Percentiles rank a stretch among this genome's conserved stretches.
phyloP scores from a whole-genome alignment of 2,113 vertebrate species.

The Nicator chloris region DNA sequence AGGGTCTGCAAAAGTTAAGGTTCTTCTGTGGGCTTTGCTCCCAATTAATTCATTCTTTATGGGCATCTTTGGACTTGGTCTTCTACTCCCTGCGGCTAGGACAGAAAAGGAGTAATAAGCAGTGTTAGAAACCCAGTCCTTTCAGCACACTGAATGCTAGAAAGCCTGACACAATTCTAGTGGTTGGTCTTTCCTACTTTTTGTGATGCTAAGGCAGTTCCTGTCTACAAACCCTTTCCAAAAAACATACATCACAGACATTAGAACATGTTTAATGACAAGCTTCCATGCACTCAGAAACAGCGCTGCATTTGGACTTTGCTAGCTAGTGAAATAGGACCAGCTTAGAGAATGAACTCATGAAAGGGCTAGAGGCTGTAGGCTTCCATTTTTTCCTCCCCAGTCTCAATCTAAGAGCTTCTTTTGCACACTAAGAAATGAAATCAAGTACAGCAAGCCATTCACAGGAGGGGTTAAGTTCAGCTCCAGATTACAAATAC shows the following conservation, averaged over 20 bases:
- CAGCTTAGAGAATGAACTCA: not conserved
- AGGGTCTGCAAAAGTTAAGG: not conserved
- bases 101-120: not conserved
- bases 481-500: not conserved
- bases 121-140: not conserved
- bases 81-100: not conserved
- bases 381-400: not conserved
- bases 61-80: not conserved
- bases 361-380: not conserved
- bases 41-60: not conserved
- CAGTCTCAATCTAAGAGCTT: not conserved
- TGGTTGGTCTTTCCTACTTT: not conserved
- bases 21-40: not conserved
- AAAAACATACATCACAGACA: not conserved
- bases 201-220: not conserved
- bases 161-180: not conserved
- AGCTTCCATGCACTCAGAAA: not conserved
- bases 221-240: not conserved
- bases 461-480: not conserved
- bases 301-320: rapidly evolving
- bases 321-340: not conserved
- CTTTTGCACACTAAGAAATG: not conserved
- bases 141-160: not conserved
- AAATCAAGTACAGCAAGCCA: not conserved
- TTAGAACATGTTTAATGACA: not conserved